These are phyloP conservation scores for Nannobrachium achirus DNA, from an alignment of 2,113 vertebrate genomes.

Conservation along the genomic window DNA sequence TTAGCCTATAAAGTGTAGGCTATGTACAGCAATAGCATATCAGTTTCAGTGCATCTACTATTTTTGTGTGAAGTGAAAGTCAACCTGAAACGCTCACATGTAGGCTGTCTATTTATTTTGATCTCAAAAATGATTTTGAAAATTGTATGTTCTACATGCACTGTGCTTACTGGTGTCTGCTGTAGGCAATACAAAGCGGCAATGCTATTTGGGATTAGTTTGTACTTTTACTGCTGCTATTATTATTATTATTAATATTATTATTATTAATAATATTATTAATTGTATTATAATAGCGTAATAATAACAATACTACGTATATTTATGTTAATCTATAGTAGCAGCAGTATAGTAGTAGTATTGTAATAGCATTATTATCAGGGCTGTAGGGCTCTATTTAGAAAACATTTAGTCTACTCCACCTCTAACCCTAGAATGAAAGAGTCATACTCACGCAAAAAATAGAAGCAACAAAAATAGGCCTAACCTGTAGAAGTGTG, in stretches of 20 bases:
- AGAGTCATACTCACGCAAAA: too few relatives aligned
- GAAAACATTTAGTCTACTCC: not conserved
- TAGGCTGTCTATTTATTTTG: not conserved
- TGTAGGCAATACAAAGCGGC: too few relatives aligned
- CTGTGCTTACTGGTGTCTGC: too few relatives aligned
- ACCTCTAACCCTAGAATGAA: too few relatives aligned
- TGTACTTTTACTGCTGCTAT: not conserved
- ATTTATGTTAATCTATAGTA: not conserved
- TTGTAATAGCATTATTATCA: constrained; percentile 12
- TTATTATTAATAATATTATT: not conserved
- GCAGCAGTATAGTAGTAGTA: not conserved
- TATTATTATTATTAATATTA: constrained; percentile 1
- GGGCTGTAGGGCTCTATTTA: not conserved
- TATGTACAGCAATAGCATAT: too few relatives aligned
- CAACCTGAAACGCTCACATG: not conserved
- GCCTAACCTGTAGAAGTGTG: constrained; percentile 7
- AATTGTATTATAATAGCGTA: too few relatives aligned
- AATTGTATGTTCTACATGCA: too few relatives aligned
- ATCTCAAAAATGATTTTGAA: not conserved
- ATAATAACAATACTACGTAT: constrained; percentile 4
- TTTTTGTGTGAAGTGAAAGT: not conserved
- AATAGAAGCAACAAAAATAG: not conserved
- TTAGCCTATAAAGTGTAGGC: constrained; percentile 1
- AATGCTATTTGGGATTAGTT: too few relatives aligned
- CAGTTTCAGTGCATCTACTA: not conserved